A percentile compares a stretch with the other conserved stretches of the same genome.
Evolutionary conservation across 2,797 vertebrate genomes (phyloP).

Genomic region (Pelobates cultripes): DNA sequence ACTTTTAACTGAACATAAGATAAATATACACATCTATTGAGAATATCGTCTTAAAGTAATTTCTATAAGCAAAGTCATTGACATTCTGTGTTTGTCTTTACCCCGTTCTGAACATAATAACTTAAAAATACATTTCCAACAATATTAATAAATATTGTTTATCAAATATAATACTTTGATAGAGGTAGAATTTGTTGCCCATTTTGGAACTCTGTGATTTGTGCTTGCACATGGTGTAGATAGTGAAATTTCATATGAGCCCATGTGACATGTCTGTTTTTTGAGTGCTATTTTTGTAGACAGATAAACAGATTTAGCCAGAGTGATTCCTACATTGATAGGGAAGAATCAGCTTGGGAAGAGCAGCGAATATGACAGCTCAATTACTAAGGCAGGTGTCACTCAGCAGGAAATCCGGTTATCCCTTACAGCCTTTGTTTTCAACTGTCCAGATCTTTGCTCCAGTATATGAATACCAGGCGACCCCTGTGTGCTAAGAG

Average conservation of each 20-base stretch:
- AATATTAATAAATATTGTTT: no score
- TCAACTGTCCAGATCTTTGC: conserved; percentile 60
- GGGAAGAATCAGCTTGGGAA: conserved; percentile 62
- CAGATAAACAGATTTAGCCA: conserved; percentile 59
- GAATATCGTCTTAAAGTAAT: no score
- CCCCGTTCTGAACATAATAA: no score
- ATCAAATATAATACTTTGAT: no score
- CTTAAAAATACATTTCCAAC: no score
- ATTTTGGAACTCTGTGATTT: neutral
- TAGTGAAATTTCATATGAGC: neutral
- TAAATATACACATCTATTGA: no score
- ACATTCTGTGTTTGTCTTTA: no score
- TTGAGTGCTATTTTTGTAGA: conserved; percentile 64
- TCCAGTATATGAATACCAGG: conserved; percentile 62
- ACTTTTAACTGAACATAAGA: no score
- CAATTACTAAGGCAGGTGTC: conserved; percentile 70
- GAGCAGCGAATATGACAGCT: conserved; percentile 68
- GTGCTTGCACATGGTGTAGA: neutral
- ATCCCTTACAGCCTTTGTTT: conserved; percentile 64
- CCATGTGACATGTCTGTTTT: conserved; percentile 57
- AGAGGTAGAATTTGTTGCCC: no score
- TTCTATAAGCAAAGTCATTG: no score
- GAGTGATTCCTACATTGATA: conserved; percentile 64
- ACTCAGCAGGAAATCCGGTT: conserved; percentile 73
- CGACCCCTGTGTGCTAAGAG: conserved; percentile 65